These are phyloP conservation scores for Tuberolachnus salignus DNA, from an alignment of 2,888 invertebrate species.

Conservation along the genomic window DNA sequence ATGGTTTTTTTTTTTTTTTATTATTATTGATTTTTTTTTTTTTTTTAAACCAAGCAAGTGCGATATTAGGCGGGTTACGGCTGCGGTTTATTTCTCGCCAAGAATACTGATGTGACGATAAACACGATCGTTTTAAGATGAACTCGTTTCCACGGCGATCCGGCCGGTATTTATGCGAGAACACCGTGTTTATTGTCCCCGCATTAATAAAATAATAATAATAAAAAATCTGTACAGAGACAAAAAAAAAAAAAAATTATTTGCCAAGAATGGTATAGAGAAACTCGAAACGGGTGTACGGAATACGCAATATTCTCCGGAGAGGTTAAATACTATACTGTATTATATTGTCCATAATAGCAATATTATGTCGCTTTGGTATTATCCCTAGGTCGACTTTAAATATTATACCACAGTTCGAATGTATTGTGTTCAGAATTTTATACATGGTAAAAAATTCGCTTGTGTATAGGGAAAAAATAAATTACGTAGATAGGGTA, in stretches of 20 bases:
- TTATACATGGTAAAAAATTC: too few relatives aligned
- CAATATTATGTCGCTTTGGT: conserved; percentile 9
- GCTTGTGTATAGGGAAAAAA: too few relatives aligned
- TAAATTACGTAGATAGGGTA: too few relatives aligned
- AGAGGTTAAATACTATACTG: neutral
- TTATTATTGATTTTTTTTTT: too few relatives aligned
- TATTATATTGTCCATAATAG: neutral
- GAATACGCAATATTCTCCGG: conserved; percentile 27
- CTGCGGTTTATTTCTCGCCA: conserved; percentile 39
- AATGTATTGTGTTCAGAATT: too few relatives aligned
- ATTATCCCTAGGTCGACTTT: neutral
- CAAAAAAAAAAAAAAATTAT: conserved; percentile 18
- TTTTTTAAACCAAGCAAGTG: conserved; percentile 22
- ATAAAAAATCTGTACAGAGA: conserved; percentile 12
- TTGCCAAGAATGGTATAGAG: conserved; percentile 45
- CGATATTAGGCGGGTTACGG: conserved; percentile 39
- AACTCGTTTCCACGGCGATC: conserved; percentile 34
- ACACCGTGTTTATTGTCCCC: conserved; percentile 7
- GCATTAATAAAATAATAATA: conserved; percentile 22
- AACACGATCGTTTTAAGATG: conserved; percentile 27
- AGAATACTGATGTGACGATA: conserved; percentile 44
- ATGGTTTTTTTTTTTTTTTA: conserved; percentile 12
- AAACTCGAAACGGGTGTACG: conserved; percentile 36
- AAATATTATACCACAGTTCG: neutral
- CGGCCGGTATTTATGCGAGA: neutral